Evolutionary conservation across 2,888 invertebrate species (phyloP), one percentile per base, ranked within the genome.

Genomic region (Heliconius hortense): DNA sequence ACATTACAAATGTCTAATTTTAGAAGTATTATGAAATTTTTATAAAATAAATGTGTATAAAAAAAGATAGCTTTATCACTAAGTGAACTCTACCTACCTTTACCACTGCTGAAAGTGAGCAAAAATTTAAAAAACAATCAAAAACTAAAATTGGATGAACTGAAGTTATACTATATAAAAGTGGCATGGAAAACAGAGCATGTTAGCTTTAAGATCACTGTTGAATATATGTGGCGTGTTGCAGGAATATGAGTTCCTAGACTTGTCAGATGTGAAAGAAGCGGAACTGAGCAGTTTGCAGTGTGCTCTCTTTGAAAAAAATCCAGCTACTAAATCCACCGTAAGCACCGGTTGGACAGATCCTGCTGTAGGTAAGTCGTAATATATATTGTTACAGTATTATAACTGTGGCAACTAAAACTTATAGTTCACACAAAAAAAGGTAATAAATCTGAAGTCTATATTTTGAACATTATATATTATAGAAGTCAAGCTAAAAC

Each of bases 161-260:
- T 21, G 21, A 63, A 21, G 31, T 35, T 35, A 18, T 31, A 3
- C 11, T 48, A 62, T 26, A 66, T 48, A 67, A 28, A 24, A 66
- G 21, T 72, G 70, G 31, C 70, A 77, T 83, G 80, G 77, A 82
- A 80, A 79, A 78, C 3, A 76, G 79, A 78, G 76, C 39, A 76
- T 76, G 77, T 79, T 77, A 76, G 72, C 26, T 72, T 8, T 76
- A 78, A 74, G 74, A 43, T 53, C 76, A 78, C 72, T 78, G 79
- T 78, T 83, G 87, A 86, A 85, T 86, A 77, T 80, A 15, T 79
- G 85, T 89, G 89, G 82, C 87, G 82, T 93, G 87, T 94, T 94
- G 85, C 92, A 95, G 95, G 95, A 95, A 90, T 95, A 95, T 94
- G 95, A 96, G 93, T 97, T 96, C 94, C 95, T 97, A 92, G 96